These are phyloP conservation scores for Podocnemis expansa DNA, from an alignment of 2,113 vertebrate species.

Conservation along the genomic window DNA sequence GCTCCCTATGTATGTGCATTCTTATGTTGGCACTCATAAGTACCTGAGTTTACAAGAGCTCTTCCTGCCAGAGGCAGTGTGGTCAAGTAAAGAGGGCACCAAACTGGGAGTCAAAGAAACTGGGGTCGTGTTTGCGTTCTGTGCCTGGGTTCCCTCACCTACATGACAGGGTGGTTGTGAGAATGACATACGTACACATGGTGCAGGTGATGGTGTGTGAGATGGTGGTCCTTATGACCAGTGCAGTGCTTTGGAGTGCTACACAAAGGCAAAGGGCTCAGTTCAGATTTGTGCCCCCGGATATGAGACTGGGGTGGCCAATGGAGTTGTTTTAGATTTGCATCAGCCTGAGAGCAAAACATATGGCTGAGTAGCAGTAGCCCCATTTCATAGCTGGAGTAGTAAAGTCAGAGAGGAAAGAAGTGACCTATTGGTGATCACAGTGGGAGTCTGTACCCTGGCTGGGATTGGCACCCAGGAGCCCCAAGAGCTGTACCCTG, in stretches of 20 bases:
- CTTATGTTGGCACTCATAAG: too few relatives aligned
- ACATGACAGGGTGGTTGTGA: neutral
- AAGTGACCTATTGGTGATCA: too few relatives aligned
- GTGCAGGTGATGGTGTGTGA: neutral
- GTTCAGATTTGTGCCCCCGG: neutral
- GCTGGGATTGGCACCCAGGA: neutral
- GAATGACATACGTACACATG: too few relatives aligned
- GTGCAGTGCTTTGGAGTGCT: neutral
- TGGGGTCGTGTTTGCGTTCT: neutral
- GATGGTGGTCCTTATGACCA: neutral
- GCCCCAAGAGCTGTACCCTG: neutral
- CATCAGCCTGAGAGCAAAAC: too few relatives aligned
- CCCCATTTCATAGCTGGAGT: too few relatives aligned
- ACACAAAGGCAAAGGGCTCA: neutral
- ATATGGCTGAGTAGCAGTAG: too few relatives aligned
- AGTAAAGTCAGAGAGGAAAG: too few relatives aligned
- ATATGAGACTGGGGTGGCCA: neutral
- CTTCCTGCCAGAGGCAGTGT: too few relatives aligned
- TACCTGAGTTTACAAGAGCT: too few relatives aligned
- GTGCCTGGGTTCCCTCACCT: neutral
- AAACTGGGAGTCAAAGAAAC: neutral
- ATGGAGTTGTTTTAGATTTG: too few relatives aligned
- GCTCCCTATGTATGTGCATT: too few relatives aligned
- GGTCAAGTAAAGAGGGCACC: neutral
- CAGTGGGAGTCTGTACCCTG: too few relatives aligned